Conservation (phyloP, 2,888 invertebrate genomes). For the Lycaena phlaeas region DNA sequence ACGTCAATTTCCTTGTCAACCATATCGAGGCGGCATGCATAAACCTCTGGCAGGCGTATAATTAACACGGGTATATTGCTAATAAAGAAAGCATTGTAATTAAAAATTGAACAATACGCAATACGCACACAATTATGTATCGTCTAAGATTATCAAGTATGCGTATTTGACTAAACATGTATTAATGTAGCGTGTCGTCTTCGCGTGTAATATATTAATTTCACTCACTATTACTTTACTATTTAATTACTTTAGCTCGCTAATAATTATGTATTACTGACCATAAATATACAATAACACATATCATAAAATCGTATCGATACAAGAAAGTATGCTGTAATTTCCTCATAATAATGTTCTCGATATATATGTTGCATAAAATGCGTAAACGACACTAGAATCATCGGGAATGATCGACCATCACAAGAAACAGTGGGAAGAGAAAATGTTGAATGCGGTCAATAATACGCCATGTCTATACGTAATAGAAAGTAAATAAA, state of each 20-base stretch:
- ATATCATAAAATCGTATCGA: not conserved
- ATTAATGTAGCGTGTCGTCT: conserved; percentile 49
- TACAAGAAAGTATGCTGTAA: not conserved
- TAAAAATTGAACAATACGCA: conserved; percentile 48
- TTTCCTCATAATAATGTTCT: conserved; percentile 8
- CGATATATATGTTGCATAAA: conserved; percentile 25
- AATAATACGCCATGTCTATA: conserved; percentile 10
- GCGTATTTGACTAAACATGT: conserved; percentile 24
- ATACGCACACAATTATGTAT: conserved; percentile 28
- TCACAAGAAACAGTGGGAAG: conserved; percentile 43
- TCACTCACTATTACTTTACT: conserved; percentile 33
- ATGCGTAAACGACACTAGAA: conserved; percentile 29
- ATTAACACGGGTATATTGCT: conserved; percentile 14
- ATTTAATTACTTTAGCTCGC: conserved; percentile 8
- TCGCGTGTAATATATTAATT: conserved; percentile 51
- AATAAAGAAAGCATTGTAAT: conserved; percentile 55
- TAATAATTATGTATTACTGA: no score
- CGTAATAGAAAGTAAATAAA: conserved; percentile 9
- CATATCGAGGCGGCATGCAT: conserved; percentile 13
- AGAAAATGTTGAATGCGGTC: conserved; percentile 32
- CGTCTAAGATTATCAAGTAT: not conserved
- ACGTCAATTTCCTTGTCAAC: conserved; percentile 9
- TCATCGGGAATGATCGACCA: conserved; percentile 23
- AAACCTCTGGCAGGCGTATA: conserved; percentile 16
- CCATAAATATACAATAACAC: not conserved